Conservation (phyloP, 2,888 invertebrate species). For the Drosophila quasianomalipes region DNA sequence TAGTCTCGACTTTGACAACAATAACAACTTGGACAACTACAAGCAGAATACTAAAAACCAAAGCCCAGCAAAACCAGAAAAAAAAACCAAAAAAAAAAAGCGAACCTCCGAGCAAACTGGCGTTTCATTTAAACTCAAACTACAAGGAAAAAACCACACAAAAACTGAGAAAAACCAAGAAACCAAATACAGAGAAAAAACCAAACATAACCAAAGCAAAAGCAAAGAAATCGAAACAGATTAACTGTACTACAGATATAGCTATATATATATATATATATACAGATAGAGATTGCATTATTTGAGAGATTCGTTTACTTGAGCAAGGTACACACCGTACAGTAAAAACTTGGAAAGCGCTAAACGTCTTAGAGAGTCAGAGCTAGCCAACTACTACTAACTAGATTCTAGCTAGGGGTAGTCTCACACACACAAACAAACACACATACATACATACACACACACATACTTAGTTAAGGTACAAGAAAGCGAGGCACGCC, state of each 20-base stretch:
- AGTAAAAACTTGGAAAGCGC: slow-evolving; percentile 77
- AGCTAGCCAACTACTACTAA: slow-evolving; percentile 53
- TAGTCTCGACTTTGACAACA: slow-evolving; percentile 65
- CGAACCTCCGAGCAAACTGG: slow-evolving; percentile 82
- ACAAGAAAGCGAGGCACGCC: slow-evolving; percentile 67
- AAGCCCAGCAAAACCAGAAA: slow-evolving; percentile 37
- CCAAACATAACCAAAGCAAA: slow-evolving; percentile 29
- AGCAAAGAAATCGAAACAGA: slow-evolving; percentile 5
- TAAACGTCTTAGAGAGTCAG: slow-evolving; percentile 72
- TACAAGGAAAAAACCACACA: slow-evolving; percentile 16
- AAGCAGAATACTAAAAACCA: slow-evolving; percentile 25
- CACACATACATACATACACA: slow-evolving; percentile 1
- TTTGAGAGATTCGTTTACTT: slow-evolving; percentile 59
- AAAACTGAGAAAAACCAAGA: slow-evolving; percentile 13
- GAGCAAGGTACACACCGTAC: slow-evolving; percentile 63
- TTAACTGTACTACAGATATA: slow-evolving; percentile 60
- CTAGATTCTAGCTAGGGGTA: slow-evolving; percentile 33
- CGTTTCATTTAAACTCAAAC: slow-evolving; percentile 77
- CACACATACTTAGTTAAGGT: slow-evolving; percentile 37
- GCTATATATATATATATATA: slow-evolving; percentile 42
- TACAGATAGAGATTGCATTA: slow-evolving; percentile 66
- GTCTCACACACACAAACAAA: not conserved
- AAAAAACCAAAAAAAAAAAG: slow-evolving; percentile 38
- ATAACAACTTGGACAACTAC: slow-evolving; percentile 38
- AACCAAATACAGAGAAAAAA: slow-evolving; percentile 17